phyloP scores from a whole-genome alignment of 1,140 invertebrate genomes.

The Condylostylus longicornis region DNA sequence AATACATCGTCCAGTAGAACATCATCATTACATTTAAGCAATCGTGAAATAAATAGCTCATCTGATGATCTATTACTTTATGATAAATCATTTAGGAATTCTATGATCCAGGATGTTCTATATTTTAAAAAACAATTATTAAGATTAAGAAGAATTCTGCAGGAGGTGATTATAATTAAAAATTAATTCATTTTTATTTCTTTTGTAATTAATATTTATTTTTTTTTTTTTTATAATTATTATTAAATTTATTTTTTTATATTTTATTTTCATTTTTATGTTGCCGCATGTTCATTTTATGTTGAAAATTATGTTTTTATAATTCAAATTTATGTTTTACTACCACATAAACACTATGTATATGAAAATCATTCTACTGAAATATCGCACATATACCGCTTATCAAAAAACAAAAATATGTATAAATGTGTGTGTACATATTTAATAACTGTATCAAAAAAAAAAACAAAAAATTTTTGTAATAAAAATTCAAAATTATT shows the following conservation, averaged over 20 bases:
- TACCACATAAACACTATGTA: no score
- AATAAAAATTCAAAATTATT: no score
- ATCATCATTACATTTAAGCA: slow-evolving; percentile 6
- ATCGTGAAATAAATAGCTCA: slow-evolving; percentile 25
- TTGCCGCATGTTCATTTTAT: background rate
- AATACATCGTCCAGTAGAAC: slow-evolving; percentile 5
- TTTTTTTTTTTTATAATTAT: background rate
- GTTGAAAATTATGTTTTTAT: background rate
- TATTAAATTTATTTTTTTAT: slow-evolving; percentile 1
- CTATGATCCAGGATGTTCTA: slow-evolving; percentile 49
- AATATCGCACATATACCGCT: no score
- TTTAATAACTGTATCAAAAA: no score
- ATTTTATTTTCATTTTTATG: background rate
- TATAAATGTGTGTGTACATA: no score
- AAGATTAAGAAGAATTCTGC: slow-evolving; percentile 45
- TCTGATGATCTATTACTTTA: slow-evolving; percentile 32
- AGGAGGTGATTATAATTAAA: slow-evolving; percentile 35
- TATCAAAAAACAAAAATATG: no score
- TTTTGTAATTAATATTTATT: slow-evolving; percentile 7
- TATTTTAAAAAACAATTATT: slow-evolving; percentile 51
- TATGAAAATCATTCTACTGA: no score
- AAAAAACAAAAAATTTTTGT: no score
- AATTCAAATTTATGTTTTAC: background rate
- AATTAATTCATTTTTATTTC: slow-evolving; percentile 1
- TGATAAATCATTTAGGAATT: slow-evolving; percentile 32